Percentiles rank a stretch among this genome's conserved stretches.
Evolutionary conservation across 2,797 vertebrate genomes (phyloP).

Genomic region (Gorsachius magnificus): DNA sequence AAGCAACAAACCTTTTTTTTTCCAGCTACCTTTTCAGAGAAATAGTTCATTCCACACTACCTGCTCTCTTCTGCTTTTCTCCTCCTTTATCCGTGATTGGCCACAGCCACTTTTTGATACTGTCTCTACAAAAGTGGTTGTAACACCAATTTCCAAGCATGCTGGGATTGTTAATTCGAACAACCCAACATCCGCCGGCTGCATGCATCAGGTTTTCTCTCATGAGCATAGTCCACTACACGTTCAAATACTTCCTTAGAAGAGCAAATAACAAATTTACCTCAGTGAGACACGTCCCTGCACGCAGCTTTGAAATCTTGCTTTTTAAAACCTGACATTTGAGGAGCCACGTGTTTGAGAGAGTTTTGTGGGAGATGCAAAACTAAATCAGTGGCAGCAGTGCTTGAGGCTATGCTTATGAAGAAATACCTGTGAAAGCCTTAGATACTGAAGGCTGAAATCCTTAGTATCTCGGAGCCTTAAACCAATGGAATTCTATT

Average conservation of each 20-base stretch:
- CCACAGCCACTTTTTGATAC: constrained; percentile 82
- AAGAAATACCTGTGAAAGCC: constrained; percentile 87
- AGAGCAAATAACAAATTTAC: constrained; percentile 32
- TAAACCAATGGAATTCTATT: constrained; percentile 81
- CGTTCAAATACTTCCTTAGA: constrained; percentile 58
- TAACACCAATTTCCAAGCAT: constrained; percentile 85
- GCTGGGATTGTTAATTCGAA: constrained; percentile 83
- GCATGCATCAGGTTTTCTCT: constrained; percentile 89
- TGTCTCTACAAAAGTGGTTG: constrained; percentile 82
- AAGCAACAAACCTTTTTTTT: constrained; percentile 82
- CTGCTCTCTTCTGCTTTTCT: constrained; percentile 82
- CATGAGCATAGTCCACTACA: constrained; percentile 84
- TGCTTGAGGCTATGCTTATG: constrained; percentile 85
- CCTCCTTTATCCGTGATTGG: constrained; percentile 85
- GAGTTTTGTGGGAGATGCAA: constrained; percentile 20
- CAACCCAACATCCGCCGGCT: constrained; percentile 90
- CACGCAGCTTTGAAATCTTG: not conserved
- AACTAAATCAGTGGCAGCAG: constrained; percentile 55
- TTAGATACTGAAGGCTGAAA: constrained; percentile 89
- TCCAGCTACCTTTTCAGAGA: constrained; percentile 83
- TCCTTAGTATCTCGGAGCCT: constrained; percentile 93
- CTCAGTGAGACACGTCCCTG: constrained; percentile 20
- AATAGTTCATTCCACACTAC: constrained; percentile 84
- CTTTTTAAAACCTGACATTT: constrained; percentile 35
- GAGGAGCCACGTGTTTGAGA: not conserved